phyloP scores from a whole-genome alignment of 2,113 vertebrate genomes.

The Limnothrissa miodon region DNA sequence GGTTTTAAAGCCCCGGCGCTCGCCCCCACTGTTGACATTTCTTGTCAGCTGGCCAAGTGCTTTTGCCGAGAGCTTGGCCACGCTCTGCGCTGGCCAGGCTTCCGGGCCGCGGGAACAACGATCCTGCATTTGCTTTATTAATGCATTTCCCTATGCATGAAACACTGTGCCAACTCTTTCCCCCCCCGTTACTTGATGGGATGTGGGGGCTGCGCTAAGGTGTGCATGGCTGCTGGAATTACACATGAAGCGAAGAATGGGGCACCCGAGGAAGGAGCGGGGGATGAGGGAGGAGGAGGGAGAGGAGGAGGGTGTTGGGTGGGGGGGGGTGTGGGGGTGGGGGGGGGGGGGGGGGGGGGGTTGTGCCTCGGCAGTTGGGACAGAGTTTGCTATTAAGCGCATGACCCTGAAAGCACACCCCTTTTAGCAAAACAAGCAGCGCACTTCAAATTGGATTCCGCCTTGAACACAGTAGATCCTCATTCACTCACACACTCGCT shows the following conservation, averaged over 20 bases:
- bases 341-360: too few species aligned
- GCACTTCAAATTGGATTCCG: slow-evolving; percentile 59
- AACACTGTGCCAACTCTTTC: slow-evolving; percentile 46
- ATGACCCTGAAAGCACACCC: slow-evolving; percentile 64
- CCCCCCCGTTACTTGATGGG: slow-evolving; percentile 27
- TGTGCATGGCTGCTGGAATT: slow-evolving; percentile 13
- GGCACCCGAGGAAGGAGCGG: slow-evolving; percentile 22
- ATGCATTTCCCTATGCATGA: slow-evolving; percentile 42
- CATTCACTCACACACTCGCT: slow-evolving; percentile 58
- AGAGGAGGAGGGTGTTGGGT: too few species aligned
- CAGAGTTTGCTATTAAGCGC: slow-evolving; percentile 58
- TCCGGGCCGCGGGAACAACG: slow-evolving; percentile 44
- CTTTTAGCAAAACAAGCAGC: slow-evolving; percentile 64
- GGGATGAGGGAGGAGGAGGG: slow-evolving; percentile 44
- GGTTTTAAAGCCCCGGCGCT: slow-evolving; percentile 26
- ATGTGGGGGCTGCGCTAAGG: neutral
- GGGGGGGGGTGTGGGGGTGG: too few species aligned
- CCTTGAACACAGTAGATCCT: slow-evolving; percentile 50
- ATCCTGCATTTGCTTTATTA: slow-evolving; percentile 45
- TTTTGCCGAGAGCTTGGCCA: slow-evolving; percentile 18
- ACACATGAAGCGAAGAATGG: slow-evolving; percentile 54
- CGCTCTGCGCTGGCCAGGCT: neutral
- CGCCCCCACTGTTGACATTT: slow-evolving; percentile 31
- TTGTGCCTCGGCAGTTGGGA: slow-evolving; percentile 61
- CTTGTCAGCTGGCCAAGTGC: slow-evolving; percentile 38